Percentiles rank a stretch among this genome's conserved stretches.
Evolutionary conservation across 2,888 invertebrate species (phyloP).

Genomic region (Augochlorella aurata): DNA sequence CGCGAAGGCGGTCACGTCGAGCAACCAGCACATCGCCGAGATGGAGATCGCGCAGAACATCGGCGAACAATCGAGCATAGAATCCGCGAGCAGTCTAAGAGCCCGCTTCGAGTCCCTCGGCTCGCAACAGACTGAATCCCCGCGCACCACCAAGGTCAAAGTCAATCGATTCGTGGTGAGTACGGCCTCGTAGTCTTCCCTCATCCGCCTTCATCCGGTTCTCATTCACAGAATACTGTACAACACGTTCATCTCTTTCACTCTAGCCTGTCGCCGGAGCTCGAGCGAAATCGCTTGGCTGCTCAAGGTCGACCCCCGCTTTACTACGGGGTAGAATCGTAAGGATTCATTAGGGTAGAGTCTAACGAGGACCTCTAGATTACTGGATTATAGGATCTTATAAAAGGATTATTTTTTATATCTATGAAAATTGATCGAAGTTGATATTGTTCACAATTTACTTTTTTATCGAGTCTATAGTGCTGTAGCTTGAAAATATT

Average conservation of each 20-base stretch:
- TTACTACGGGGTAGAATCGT: no score
- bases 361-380: no score
- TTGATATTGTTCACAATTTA: no score
- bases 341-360: no score
- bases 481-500: no score
- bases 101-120: constrained; percentile 95
- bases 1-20: constrained; percentile 80
- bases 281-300: not conserved
- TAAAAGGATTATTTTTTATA: no score
- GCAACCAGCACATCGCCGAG: constrained; percentile 79
- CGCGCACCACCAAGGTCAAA: constrained; percentile 84
- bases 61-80: constrained; percentile 90
- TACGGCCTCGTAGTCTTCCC: constrained; percentile 66
- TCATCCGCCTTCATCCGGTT: not conserved
- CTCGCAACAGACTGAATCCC: constrained; percentile 83
- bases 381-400: no score
- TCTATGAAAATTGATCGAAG: no score
- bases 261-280: not conserved
- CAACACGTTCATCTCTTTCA: not conserved
- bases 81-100: constrained; percentile 92
- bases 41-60: constrained; percentile 83
- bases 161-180: constrained; percentile 97
- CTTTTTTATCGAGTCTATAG: no score
- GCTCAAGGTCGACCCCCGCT: not conserved
- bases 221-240: not conserved